phyloP scores from a whole-genome alignment of 2,888 invertebrate genomes.

The Blera fallax region DNA sequence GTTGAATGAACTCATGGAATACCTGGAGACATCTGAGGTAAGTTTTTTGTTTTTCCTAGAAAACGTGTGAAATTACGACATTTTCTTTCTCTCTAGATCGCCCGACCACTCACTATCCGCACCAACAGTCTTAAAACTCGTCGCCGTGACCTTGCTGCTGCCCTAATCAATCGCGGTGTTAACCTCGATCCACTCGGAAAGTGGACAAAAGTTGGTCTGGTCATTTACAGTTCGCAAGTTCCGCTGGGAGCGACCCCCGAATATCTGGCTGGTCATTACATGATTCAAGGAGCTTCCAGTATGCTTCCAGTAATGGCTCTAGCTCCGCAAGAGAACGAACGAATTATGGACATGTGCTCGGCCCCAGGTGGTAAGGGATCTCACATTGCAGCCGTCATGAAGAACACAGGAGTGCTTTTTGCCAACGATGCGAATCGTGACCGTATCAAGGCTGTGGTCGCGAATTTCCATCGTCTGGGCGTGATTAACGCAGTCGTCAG shows the following conservation, averaged over 20 bases:
- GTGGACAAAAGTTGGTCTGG: slow-evolving; percentile 99
- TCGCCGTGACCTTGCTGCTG: slow-evolving; percentile 95
- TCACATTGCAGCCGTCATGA: slow-evolving; percentile 98
- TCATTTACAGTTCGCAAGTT: slow-evolving; percentile 97
- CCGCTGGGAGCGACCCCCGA: slow-evolving; percentile 99
- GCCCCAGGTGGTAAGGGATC: slow-evolving; percentile 99
- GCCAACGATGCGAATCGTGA: slow-evolving; percentile 97
- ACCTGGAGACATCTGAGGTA: slow-evolving; percentile 97
- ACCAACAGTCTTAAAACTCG: slow-evolving; percentile 97
- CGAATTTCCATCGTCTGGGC: slow-evolving; percentile 98
- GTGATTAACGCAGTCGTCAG: slow-evolving; percentile 96
- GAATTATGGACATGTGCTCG: slow-evolving; percentile 97
- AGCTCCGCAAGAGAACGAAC: slow-evolving; percentile 97
- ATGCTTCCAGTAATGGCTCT: slow-evolving; percentile 98
- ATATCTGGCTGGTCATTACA: slow-evolving; percentile 98
- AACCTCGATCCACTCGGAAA: slow-evolving; percentile 99
- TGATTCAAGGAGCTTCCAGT: slow-evolving; percentile 98
- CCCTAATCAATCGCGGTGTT: slow-evolving; percentile 97
- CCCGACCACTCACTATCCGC: slow-evolving; percentile 96
- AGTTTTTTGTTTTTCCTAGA: not conserved
- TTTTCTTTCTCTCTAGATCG: slow-evolving; percentile 78
- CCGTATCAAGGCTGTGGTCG: slow-evolving; percentile 94
- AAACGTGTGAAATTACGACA: not conserved
- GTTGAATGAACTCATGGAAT: slow-evolving; percentile 93
- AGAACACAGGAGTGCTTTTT: slow-evolving; percentile 97